Conservation (phyloP, 2,113 vertebrate species). For the Nasalis larvatus region DNA sequence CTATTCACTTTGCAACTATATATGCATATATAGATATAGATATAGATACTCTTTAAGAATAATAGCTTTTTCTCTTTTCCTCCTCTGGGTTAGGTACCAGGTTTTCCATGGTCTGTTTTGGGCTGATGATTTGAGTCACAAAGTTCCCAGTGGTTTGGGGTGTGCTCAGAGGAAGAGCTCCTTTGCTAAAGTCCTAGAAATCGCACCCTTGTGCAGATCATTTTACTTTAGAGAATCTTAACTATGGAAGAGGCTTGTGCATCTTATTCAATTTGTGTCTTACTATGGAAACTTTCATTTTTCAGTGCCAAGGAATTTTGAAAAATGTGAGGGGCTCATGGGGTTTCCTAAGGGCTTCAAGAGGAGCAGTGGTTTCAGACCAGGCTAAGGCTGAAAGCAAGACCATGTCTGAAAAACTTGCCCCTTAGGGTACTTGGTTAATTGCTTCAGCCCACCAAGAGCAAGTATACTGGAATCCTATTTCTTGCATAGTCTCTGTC, state of each 20-base stretch:
- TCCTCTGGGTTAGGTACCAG: not conserved
- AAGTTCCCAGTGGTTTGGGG: not conserved
- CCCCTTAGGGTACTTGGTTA: not conserved
- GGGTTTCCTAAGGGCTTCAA: not conserved
- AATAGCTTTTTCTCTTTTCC: not conserved
- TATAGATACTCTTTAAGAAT: not conserved
- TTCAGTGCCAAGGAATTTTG: not conserved
- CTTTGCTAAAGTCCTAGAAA: not conserved
- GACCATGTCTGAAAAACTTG: not conserved
- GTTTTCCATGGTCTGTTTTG: not conserved
- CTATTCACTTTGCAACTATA: not conserved
- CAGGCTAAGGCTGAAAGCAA: not conserved
- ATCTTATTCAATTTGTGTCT: not conserved
- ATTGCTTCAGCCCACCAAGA: not conserved
- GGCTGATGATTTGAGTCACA: not conserved
- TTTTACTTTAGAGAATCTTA: conserved; percentile 5
- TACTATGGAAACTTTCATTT: not conserved
- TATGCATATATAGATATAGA: not conserved
- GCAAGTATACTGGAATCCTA: not conserved
- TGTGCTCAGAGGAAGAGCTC: not conserved
- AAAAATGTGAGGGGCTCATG: not conserved
- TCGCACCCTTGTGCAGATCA: not conserved
- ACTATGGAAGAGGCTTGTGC: not conserved
- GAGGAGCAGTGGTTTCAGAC: not conserved
- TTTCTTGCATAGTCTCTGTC: not conserved